Percentiles rank a stretch among this genome's conserved stretches.
These are phyloP conservation scores for Cuniculus paca DNA, from an alignment of 2,797 vertebrate genomes.

Conservation along the genomic window DNA sequence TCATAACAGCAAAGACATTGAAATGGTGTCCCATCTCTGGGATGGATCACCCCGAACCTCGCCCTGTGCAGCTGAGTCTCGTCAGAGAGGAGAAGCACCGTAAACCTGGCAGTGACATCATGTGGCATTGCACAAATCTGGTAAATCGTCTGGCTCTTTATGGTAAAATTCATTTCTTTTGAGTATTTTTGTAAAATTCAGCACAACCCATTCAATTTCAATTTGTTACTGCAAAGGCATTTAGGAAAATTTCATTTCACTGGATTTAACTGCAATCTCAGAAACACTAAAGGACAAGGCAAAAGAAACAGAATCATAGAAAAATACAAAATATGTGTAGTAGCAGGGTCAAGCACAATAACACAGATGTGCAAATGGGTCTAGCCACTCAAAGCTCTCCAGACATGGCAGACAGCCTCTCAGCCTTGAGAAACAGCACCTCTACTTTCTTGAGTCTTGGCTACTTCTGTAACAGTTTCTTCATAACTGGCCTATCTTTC, in stretches of 20 bases:
- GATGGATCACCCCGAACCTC: neutral
- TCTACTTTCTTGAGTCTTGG: neutral
- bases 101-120: conserved; percentile 30
- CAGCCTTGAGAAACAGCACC: neutral
- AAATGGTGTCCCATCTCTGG: neutral
- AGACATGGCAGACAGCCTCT: neutral
- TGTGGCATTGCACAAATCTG: conserved; percentile 15
- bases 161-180: conserved; percentile 49
- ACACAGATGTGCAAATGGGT: neutral
- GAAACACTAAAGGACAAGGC: conserved; percentile 27
- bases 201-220: conserved; percentile 7
- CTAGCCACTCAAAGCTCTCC: neutral
- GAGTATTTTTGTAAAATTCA: neutral
- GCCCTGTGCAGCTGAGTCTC: conserved; percentile 3
- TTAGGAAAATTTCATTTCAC: conserved; percentile 40
- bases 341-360: neutral
- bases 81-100: neutral
- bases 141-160: conserved; percentile 28
- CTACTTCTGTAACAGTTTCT: neutral
- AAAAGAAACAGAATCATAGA: neutral
- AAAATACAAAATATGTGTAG: neutral
- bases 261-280: conserved; percentile 4
- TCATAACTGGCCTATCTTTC: neutral
- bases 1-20: neutral
- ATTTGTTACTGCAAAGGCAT: neutral